phyloP scores from a whole-genome alignment of 2,797 vertebrate species.

The Schizopygopsis malacanthus region DNA sequence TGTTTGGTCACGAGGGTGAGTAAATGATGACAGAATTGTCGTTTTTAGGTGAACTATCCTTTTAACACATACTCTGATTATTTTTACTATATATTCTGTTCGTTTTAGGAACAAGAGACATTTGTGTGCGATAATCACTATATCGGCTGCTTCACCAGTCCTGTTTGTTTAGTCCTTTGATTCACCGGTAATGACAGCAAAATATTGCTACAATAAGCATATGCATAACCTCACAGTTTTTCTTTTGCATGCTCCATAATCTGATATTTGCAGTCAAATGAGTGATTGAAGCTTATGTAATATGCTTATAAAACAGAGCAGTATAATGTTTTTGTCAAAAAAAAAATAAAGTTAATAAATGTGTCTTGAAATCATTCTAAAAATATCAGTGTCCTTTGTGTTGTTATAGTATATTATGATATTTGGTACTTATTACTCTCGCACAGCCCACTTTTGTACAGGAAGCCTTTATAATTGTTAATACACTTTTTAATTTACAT shows the following conservation, averaged over 20 bases:
- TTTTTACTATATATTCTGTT: conserved; percentile 49
- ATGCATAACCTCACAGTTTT: conserved; percentile 59
- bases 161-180: conserved; percentile 19
- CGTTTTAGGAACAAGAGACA: conserved; percentile 49
- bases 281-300: conserved; percentile 68
- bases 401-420: not conserved
- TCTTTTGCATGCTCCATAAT: conserved; percentile 80
- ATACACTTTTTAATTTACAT: conserved; percentile 51
- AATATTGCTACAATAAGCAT: conserved; percentile 54
- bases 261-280: conserved; percentile 75
- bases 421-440: not conserved
- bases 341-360: conserved; percentile 72
- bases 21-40: not conserved
- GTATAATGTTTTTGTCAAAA: conserved; percentile 73
- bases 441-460: not conserved
- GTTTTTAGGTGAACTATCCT: conserved; percentile 9
- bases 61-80: conserved; percentile 36
- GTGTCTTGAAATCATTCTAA: conserved; percentile 66
- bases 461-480: not conserved
- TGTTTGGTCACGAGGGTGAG: not conserved
- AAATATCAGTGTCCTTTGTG: not conserved
- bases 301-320: conserved; percentile 65
- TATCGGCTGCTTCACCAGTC: conserved; percentile 14
- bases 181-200: conserved; percentile 44
- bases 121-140: conserved; percentile 37